These are phyloP conservation scores for Gonatopus flavifemur DNA, from an alignment of 1,140 invertebrate genomes.

Conservation along the genomic window DNA sequence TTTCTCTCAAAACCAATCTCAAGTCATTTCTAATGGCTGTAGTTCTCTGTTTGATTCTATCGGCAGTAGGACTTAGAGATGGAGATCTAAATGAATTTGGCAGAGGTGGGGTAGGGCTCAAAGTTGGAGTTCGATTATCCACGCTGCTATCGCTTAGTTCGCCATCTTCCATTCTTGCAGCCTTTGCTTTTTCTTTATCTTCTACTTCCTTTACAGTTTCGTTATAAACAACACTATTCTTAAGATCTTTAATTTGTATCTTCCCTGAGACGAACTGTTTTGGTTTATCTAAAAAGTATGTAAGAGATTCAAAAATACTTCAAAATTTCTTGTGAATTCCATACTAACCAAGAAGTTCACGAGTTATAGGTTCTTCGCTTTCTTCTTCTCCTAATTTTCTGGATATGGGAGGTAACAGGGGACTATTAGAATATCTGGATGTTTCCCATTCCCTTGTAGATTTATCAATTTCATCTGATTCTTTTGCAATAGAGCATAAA, in stretches of 20 bases:
- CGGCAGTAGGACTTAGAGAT: constrained; percentile 22
- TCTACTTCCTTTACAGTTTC: constrained; percentile 68
- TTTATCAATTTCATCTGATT: constrained; percentile 13
- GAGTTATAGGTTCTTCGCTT: constrained; percentile 46
- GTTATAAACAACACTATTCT: constrained; percentile 68
- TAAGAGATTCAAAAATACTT: not conserved
- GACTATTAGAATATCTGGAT: constrained; percentile 27
- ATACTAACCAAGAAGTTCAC: constrained; percentile 53
- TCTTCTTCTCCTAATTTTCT: constrained; percentile 42
- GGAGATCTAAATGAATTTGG: constrained; percentile 19
- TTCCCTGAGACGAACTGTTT: constrained; percentile 47
- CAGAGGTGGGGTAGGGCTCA: constrained; percentile 43
- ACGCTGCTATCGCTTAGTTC: constrained; percentile 64
- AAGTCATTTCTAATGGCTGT: constrained; percentile 52
- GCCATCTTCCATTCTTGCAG: constrained; percentile 65
- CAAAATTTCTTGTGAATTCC: constrained; percentile 20
- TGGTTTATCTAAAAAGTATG: constrained; percentile 39
- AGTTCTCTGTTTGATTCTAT: constrained; percentile 18
- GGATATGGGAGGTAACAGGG: constrained; percentile 35
- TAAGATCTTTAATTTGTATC: constrained; percentile 68
- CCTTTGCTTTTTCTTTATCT: constrained; percentile 65
- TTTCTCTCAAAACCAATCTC: constrained; percentile 54
- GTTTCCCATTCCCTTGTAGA: not conserved
- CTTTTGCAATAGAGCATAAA: constrained; percentile 15
- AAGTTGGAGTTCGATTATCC: constrained; percentile 53